Evolutionary conservation across 2,113 vertebrate genomes (phyloP).

Genomic region (Chauna torquata): DNA sequence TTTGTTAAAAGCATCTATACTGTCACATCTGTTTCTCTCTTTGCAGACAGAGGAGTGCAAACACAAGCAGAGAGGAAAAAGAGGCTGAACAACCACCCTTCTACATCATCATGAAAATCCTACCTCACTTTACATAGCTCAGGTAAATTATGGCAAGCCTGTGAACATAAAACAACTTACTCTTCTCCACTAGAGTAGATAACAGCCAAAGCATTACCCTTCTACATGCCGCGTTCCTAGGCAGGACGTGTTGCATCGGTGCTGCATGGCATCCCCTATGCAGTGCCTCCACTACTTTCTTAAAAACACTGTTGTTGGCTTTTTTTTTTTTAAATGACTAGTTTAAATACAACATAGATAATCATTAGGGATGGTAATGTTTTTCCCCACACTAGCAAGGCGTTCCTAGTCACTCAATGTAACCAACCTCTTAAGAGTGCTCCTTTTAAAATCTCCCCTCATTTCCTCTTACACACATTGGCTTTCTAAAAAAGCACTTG

Average conservation of each 20-base stretch:
- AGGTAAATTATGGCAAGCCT: not conserved
- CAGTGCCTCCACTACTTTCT: not conserved
- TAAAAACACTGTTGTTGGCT: not conserved
- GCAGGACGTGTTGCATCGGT: not conserved
- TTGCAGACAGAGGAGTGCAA: not conserved
- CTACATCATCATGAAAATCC: not conserved
- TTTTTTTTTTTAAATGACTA: not conserved
- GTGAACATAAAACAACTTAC: not conserved
- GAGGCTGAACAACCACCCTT: not conserved
- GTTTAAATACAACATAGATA: not conserved
- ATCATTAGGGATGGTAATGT: not conserved
- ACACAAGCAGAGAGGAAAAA: not conserved
- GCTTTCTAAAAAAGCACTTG: not conserved
- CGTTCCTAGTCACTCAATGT: not conserved
- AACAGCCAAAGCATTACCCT: not conserved
- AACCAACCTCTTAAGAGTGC: not conserved
- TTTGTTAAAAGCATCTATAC: not conserved
- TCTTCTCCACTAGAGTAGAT: not conserved
- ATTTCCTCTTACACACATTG: not conserved
- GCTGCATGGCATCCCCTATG: fast-evolving
- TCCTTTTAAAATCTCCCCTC: not conserved
- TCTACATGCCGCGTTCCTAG: not conserved
- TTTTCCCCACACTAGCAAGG: not conserved
- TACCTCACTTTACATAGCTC: not conserved
- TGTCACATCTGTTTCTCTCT: not conserved